Conservation (phyloP, 1,140 invertebrate genomes). For the Triops cancriformis region DNA sequence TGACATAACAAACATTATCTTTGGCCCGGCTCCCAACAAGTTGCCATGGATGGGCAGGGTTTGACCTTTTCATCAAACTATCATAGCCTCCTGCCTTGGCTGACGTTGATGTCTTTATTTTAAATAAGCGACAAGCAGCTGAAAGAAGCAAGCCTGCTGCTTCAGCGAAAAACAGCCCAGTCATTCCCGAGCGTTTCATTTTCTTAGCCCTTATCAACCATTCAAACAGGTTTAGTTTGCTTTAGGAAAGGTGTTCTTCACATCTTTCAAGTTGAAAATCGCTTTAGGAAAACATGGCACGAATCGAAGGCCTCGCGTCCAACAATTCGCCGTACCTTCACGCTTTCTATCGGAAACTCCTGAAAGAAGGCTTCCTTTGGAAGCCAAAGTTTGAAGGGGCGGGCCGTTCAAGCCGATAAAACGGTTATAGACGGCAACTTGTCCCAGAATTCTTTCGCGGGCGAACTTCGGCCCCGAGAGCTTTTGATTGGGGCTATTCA, state of each 20-base stretch:
- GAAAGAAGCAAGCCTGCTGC: not conserved
- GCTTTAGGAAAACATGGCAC: not conserved
- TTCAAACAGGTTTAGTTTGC: not conserved
- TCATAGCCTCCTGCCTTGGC: not conserved
- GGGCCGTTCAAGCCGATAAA: not conserved
- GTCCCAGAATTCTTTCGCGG: not conserved
- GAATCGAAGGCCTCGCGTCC: not conserved
- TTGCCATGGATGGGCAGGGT: slow-evolving; percentile 1
- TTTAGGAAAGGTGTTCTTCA: not conserved
- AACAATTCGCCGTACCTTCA: not conserved
- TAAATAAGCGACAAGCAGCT: not conserved
- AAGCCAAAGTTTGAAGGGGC: not conserved
- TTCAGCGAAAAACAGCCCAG: not conserved
- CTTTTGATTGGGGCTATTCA: not conserved
- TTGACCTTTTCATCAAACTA: slow-evolving; percentile 14
- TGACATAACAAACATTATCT: slow-evolving; percentile 7
- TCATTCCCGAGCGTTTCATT: not conserved
- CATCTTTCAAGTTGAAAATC: not conserved
- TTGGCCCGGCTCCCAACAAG: not conserved
- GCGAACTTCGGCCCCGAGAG: not conserved
- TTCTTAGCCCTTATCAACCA: not conserved
- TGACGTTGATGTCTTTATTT: not conserved
- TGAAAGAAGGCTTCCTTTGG: not conserved
- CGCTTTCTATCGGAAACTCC: not conserved
- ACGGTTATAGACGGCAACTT: not conserved